Evolutionary conservation across 2,888 invertebrate species (phyloP).

Genomic region (Dione vanillae): DNA sequence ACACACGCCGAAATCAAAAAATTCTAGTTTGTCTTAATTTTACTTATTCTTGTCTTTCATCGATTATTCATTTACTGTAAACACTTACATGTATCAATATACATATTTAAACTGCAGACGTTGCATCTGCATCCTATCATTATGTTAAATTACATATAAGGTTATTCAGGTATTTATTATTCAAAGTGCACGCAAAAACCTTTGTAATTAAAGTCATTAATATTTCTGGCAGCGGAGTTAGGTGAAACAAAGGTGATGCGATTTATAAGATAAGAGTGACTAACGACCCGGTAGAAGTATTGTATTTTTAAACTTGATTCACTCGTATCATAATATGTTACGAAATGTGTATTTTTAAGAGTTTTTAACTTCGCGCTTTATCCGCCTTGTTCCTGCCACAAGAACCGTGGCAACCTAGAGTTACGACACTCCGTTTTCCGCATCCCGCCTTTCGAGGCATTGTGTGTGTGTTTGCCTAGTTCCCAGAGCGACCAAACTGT

Average conservation of each 20-base stretch:
- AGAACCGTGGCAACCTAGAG: too few relatives aligned
- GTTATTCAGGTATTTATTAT: slow-evolving; percentile 38
- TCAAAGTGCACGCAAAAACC: slow-evolving; percentile 36
- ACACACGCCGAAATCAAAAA: too few relatives aligned
- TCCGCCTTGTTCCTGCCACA: too few relatives aligned
- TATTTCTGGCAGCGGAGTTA: slow-evolving; percentile 26
- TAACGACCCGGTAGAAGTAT: slow-evolving; percentile 18
- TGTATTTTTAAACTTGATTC: slow-evolving; percentile 16
- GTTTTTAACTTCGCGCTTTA: too few relatives aligned
- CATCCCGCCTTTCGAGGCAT: too few relatives aligned
- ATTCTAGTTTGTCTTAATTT: not conserved
- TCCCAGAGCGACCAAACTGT: too few relatives aligned
- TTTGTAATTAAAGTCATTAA: slow-evolving; percentile 40
- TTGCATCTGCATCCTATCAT: slow-evolving; percentile 43
- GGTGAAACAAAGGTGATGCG: slow-evolving; percentile 33
- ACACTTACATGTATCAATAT: not conserved
- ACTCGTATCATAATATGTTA: not conserved
- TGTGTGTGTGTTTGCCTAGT: too few relatives aligned
- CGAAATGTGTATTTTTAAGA: not conserved
- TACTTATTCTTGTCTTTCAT: not conserved
- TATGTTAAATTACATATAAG: slow-evolving; percentile 34
- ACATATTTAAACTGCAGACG: slow-evolving; percentile 28
- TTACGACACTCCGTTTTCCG: too few relatives aligned
- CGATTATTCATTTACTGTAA: not conserved
- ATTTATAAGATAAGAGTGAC: slow-evolving; percentile 32